These are phyloP conservation scores for Amblyopsis rosae DNA, from an alignment of 2,113 vertebrate genomes.

Conservation along the genomic window DNA sequence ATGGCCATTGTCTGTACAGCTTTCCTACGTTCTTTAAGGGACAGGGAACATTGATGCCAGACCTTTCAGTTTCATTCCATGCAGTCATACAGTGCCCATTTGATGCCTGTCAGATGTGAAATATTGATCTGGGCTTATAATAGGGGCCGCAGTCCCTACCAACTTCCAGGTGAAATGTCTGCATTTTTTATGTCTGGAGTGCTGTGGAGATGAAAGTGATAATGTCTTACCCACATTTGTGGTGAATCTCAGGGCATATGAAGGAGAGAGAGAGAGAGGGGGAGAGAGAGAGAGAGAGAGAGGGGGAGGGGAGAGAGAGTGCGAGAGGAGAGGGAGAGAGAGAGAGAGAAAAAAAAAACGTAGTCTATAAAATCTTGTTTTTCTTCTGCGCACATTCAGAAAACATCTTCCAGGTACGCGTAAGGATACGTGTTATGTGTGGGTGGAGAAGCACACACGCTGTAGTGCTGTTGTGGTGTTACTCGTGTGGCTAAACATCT, in stretches of 20 bases:
- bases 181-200: slow-evolving; percentile 58
- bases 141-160: slow-evolving; percentile 20
- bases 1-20: slow-evolving; percentile 65
- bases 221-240: slow-evolving; percentile 40
- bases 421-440: too few relatives aligned
- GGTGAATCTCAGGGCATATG: slow-evolving; percentile 30
- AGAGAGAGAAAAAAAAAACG: neutral
- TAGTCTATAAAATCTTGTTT: neutral
- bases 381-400: neutral
- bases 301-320: neutral
- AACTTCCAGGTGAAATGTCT: slow-evolving; percentile 46
- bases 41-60: slow-evolving; percentile 44
- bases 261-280: slow-evolving; percentile 22
- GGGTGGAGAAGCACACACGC: too few relatives aligned
- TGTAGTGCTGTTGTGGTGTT: too few relatives aligned
- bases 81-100: slow-evolving; percentile 43
- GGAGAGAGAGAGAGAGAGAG: neutral
- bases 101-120: slow-evolving; percentile 39
- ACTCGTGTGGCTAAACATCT: too few relatives aligned
- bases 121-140: slow-evolving; percentile 51
- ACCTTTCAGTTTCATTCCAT: slow-evolving; percentile 40
- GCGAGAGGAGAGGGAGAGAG: slow-evolving; percentile 10
- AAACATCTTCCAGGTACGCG: neutral
- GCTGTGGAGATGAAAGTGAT: slow-evolving; percentile 38
- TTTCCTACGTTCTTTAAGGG: slow-evolving; percentile 69